Conservation (phyloP, 2,113 vertebrate genomes). For the Entelurus aequoreus region DNA sequence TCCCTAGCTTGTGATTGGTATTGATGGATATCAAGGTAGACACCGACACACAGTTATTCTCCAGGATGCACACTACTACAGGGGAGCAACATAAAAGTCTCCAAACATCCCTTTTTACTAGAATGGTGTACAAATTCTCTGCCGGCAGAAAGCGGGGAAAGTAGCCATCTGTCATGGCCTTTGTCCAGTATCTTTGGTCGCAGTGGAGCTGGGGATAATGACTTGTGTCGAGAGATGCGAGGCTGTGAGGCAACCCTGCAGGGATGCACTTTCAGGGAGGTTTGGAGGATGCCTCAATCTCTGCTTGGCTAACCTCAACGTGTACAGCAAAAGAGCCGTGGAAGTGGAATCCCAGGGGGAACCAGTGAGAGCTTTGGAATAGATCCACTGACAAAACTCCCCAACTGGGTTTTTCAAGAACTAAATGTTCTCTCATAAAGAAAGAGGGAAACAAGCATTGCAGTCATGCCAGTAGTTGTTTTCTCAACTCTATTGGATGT, state of each 20-base stretch:
- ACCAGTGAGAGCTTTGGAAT: constrained; percentile 4
- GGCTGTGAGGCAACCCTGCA: constrained; percentile 15
- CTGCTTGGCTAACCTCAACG: constrained; percentile 10
- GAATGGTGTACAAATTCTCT: background rate
- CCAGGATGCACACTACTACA: constrained; percentile 21
- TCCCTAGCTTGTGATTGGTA: background rate
- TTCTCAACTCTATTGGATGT: background rate
- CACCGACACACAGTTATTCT: constrained; percentile 15
- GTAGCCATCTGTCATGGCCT: constrained; percentile 41
- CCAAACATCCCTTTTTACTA: constrained; percentile 7
- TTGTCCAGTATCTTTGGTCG: constrained; percentile 21
- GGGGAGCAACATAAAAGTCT: constrained; percentile 7
- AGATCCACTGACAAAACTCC: constrained; percentile 9
- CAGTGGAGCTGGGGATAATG: constrained; percentile 36
- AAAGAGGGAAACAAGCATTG: background rate
- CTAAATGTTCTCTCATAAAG: background rate
- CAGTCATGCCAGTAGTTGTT: background rate
- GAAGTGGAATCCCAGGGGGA: background rate
- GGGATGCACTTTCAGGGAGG: constrained; percentile 30
- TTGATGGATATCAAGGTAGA: constrained; percentile 10
- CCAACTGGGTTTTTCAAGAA: constrained; percentile 7
- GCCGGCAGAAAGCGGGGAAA: constrained; percentile 15
- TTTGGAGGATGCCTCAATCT: constrained; percentile 6
- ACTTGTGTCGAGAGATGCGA: constrained; percentile 38
- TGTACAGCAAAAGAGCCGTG: constrained; percentile 12